Evolutionary conservation across 2,888 invertebrate species (phyloP).

Genomic region (Merodon equestris): DNA sequence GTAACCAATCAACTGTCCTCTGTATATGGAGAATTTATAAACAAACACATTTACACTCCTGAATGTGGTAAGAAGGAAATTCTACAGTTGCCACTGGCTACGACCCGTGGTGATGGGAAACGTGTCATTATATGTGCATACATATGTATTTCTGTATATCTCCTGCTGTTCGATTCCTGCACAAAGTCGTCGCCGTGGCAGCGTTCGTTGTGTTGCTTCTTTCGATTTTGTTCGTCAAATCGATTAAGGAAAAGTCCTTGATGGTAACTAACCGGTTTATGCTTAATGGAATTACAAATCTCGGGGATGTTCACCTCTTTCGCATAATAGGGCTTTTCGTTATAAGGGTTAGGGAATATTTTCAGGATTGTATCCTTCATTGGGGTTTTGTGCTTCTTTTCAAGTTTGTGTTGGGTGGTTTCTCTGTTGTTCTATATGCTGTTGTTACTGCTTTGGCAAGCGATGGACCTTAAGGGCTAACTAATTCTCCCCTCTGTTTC

Average conservation of each 20-base stretch:
- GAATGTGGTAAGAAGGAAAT: slow-evolving; percentile 23
- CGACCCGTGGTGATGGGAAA: slow-evolving; percentile 26
- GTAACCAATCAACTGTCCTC: slow-evolving; percentile 18
- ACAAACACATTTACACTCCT: slow-evolving; percentile 34
- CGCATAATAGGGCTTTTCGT: not conserved
- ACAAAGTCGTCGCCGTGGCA: too few species aligned
- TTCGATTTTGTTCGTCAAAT: slow-evolving; percentile 55
- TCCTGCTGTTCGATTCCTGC: not conserved
- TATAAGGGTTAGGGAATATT: not conserved
- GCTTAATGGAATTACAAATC: slow-evolving; percentile 28
- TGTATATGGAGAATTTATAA: slow-evolving; percentile 21
- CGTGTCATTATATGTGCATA: slow-evolving; percentile 19
- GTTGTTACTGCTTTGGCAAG: slow-evolving; percentile 9
- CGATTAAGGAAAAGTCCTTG: slow-evolving; percentile 61
- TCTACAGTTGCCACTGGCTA: slow-evolving; percentile 40
- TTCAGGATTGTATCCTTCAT: slow-evolving; percentile 33
- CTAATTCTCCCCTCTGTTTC: too few species aligned
- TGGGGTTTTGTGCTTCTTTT: not conserved
- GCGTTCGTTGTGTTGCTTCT: slow-evolving; percentile 44
- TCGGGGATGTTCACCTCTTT: slow-evolving; percentile 39
- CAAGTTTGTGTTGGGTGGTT: slow-evolving; percentile 22
- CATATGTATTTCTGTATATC: not conserved
- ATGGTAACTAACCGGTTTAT: slow-evolving; percentile 50
- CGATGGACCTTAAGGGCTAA: slow-evolving; percentile 2
- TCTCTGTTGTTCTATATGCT: slow-evolving; percentile 27